These are phyloP conservation scores for Natrix natrix DNA, from an alignment of 2,797 vertebrate species.

Conservation along the genomic window DNA sequence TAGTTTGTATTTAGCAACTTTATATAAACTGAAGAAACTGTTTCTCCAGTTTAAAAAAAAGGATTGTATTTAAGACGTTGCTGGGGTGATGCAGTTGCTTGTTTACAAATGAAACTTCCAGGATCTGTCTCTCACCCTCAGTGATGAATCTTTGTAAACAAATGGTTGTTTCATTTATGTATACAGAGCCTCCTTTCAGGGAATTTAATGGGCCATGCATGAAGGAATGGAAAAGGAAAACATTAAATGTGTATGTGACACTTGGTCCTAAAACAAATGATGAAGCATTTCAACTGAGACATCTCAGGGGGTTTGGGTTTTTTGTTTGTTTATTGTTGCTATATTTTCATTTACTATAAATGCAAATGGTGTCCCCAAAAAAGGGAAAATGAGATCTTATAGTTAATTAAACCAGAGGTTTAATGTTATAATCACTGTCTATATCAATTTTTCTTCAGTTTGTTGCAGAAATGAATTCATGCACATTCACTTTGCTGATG, in stretches of 20 bases:
- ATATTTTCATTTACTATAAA: constrained; percentile 30
- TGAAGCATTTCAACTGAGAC: constrained; percentile 43
- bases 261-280: constrained; percentile 53
- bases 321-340: background rate
- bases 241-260: constrained; percentile 60
- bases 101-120: constrained; percentile 21
- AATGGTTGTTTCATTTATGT: constrained; percentile 49
- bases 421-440: constrained; percentile 47
- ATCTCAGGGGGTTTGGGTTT: constrained; percentile 25
- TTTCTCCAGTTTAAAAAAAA: constrained; percentile 30
- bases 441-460: constrained; percentile 19
- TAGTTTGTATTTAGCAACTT: constrained; percentile 13
- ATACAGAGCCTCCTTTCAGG: constrained; percentile 39
- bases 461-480: background rate
- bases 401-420: constrained; percentile 45
- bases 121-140: constrained; percentile 47
- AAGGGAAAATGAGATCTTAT: constrained; percentile 17
- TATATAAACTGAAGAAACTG: background rate
- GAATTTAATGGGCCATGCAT: constrained; percentile 61
- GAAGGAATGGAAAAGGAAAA: constrained; percentile 53
- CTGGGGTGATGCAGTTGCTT: background rate
- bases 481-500: too few relatives aligned
- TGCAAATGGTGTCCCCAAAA: background rate
- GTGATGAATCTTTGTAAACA: constrained; percentile 44
- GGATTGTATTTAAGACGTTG: background rate